Evolutionary conservation across 2,888 invertebrate genomes (phyloP), one percentile per base, ranked within the genome.

Genomic region (Xestia xanthographa): DNA sequence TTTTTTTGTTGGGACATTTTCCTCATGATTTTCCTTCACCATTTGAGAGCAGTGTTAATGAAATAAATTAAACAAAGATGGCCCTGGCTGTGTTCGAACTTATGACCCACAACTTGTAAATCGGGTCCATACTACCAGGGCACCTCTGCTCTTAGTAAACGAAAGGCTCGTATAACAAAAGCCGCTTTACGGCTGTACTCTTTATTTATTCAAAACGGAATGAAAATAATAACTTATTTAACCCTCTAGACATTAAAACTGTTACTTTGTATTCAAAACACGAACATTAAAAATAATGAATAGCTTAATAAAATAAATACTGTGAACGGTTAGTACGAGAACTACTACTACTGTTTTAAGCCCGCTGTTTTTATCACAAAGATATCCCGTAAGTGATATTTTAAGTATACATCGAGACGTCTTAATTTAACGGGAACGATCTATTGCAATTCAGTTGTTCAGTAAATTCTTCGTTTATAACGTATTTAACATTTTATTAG

Each of bases 191-290:
- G 12, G 11, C 6, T n/a, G 9, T n/a, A 38, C 4, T 22, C 45
- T 14, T 26, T 80, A 80, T 45, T 80, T 58, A 74, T 80, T 74
- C 53, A 53, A 26, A 63, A 14, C 9, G 43, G 22, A 68, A 66
- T 38, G 26, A 50, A 63, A 48, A 45, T 22, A 34, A 29, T 67
- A 69, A 79, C 45, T 83, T 38, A 62, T 60, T 26, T 50, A 45
- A 34, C 29, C 58, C 12, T 5, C 43, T 22, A 66, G 41, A 67
- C 34, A 53, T 50, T 66, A 62, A 20, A 70, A 65, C 11, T 43
- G n/a, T 50, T 66, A 26, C 43, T 71, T 17, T 20, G 74, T 76
- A 83, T 84, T 83, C 83, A 22, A 70, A 72, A 72, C 84, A 83
- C 80, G 84, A 56, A 75, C 50, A 66, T 41, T 58, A n/a, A 5